Conservation (phyloP, 1,140 invertebrate genomes). For the Ooceraea biroi region DNA sequence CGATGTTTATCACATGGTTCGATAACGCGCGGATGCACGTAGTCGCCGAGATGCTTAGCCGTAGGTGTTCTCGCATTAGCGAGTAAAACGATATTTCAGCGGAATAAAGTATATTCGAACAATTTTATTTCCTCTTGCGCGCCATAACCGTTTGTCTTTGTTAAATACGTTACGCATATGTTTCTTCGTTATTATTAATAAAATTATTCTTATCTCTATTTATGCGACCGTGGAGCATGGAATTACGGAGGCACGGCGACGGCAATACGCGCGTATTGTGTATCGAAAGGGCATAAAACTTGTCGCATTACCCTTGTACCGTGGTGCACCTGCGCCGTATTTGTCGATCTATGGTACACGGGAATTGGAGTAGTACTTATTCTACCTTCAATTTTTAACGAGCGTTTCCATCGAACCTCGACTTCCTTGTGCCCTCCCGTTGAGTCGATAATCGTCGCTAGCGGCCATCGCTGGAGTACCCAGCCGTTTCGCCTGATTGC, state of each 20-base stretch:
- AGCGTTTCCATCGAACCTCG: constrained; percentile 5
- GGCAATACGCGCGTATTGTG: constrained; percentile 20
- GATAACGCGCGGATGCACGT: not conserved
- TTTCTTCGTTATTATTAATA: constrained; percentile 29
- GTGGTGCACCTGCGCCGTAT: constrained; percentile 17
- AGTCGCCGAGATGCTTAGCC: not conserved
- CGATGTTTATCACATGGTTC: constrained; percentile 27
- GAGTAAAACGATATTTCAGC: not conserved
- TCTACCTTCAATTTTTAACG: constrained; percentile 54
- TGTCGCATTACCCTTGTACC: not conserved
- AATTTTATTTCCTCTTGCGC: not conserved
- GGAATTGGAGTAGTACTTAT: constrained; percentile 25
- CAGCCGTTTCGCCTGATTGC: not conserved
- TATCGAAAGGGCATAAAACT: not conserved
- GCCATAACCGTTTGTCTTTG: not conserved
- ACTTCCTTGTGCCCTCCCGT: not conserved
- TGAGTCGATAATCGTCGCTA: constrained; percentile 20
- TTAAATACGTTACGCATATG: too few relatives aligned
- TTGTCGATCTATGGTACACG: not conserved
- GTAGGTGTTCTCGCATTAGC: not conserved
- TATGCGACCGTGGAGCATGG: not conserved
- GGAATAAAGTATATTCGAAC: not conserved
- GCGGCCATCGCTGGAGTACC: not conserved
- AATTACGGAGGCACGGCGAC: constrained; percentile 1
- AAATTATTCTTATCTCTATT: constrained; percentile 11